A percentile compares a stretch with the other conserved stretches of the same genome.
These are phyloP conservation scores for Bostrychus sinensis DNA, from an alignment of 2,113 vertebrate genomes.

Conservation along the genomic window DNA sequence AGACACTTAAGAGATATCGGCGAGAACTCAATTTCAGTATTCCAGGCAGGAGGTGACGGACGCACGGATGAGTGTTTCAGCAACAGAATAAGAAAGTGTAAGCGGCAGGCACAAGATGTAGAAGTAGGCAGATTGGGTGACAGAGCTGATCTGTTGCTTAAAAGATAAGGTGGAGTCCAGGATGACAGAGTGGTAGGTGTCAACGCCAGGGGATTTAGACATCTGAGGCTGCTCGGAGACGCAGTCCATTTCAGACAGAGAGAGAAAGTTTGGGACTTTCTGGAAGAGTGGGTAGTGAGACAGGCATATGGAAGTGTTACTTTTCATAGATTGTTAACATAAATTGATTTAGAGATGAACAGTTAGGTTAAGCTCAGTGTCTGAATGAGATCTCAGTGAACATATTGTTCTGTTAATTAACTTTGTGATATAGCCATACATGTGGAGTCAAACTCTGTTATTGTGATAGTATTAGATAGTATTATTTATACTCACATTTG, in stretches of 20 bases:
- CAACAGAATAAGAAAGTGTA: conserved; percentile 10
- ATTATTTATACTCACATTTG: too few species aligned
- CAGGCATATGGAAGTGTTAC: neutral
- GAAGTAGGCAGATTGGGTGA: conserved; percentile 6
- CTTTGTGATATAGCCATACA: too few species aligned
- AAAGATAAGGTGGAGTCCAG: conserved; percentile 11
- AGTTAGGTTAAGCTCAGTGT: too few species aligned
- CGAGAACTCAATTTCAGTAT: neutral
- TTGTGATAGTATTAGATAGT: too few species aligned
- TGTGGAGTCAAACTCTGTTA: too few species aligned
- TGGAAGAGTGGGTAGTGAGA: neutral
- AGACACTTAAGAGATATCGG: neutral
- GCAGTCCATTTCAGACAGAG: neutral
- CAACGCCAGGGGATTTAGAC: neutral
- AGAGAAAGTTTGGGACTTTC: neutral
- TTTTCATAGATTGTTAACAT: neutral
- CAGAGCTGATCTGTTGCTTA: conserved; percentile 13
- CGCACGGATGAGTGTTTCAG: neutral
- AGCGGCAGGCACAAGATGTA: conserved; percentile 1
- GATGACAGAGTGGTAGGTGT: conserved; percentile 4
- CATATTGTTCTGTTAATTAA: too few species aligned
- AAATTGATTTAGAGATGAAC: too few species aligned
- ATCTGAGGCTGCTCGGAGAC: neutral
- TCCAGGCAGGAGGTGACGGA: conserved; percentile 2
- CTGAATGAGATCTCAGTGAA: too few species aligned